Conservation (phyloP, 2,797 vertebrate species). For the Cichlasoma orientale region DNA sequence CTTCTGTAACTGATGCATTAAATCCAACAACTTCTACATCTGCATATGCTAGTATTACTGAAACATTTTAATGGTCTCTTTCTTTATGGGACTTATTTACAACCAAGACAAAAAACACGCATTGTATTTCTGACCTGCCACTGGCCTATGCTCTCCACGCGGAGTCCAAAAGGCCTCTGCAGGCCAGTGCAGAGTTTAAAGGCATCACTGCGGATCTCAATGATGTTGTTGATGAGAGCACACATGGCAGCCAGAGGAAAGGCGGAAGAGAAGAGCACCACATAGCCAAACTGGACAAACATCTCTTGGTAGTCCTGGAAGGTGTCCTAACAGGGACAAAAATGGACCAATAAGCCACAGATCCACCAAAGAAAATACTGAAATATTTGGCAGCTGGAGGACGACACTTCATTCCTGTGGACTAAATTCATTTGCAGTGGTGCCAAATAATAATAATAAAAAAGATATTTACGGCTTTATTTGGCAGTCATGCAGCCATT, state of each 20-base stretch:
- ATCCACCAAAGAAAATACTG: neutral
- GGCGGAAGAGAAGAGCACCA: constrained; percentile 96
- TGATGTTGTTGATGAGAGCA: constrained; percentile 95
- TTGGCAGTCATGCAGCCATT: neutral
- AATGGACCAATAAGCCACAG: neutral
- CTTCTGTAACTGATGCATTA: neutral
- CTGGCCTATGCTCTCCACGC: constrained; percentile 94
- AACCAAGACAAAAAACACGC: neutral
- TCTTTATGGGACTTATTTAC: no score
- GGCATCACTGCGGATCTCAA: constrained; percentile 96
- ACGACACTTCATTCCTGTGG: neutral
- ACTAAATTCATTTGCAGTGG: neutral
- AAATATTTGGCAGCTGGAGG: neutral
- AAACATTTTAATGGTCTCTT: neutral
- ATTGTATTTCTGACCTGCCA: constrained; percentile 88
- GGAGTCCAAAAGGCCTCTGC: constrained; percentile 91
- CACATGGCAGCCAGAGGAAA: constrained; percentile 96
- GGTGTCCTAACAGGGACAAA: constrained; percentile 85
- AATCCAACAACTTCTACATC: neutral
- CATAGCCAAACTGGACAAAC: constrained; percentile 98
- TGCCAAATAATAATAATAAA: neutral
- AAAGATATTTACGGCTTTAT: no score
- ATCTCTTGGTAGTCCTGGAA: constrained; percentile 99
- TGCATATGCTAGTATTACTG: neutral
- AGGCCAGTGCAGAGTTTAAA: constrained; percentile 97